Conservation (phyloP, 2,888 invertebrate species). For the Eubasilissa splendida region DNA sequence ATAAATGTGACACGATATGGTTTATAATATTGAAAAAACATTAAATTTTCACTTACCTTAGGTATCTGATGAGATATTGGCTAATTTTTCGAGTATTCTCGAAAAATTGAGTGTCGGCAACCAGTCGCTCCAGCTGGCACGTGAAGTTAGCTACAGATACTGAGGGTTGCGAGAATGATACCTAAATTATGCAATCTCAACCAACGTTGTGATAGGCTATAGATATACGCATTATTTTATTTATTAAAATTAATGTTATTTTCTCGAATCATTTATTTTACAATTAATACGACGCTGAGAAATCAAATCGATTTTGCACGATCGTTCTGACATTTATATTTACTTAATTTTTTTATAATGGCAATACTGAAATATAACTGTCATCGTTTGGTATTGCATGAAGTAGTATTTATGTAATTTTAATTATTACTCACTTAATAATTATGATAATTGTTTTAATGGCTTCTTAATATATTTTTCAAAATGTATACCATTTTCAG, state of each 20-base stretch:
- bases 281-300: background rate
- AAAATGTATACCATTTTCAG: conserved; percentile 46
- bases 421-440: conserved; percentile 24
- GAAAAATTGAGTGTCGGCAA: conserved; percentile 51
- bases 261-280: background rate
- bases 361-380: conserved; percentile 24
- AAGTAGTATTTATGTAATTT: conserved; percentile 48
- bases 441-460: conserved; percentile 32
- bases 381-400: conserved; percentile 19
- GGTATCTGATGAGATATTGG: conserved; percentile 27
- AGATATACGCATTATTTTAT: background rate
- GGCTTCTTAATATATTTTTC: background rate
- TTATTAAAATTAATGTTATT: background rate
- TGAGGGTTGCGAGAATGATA: conserved; percentile 41
- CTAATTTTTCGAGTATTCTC: conserved; percentile 55
- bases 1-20: conserved; percentile 1
- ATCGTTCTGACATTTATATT: conserved; percentile 18
- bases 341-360: background rate
- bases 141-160: conserved; percentile 46
- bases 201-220: background rate
- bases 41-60: conserved; percentile 46
- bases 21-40: conserved; percentile 25
- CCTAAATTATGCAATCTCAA: conserved; percentile 22
- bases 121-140: conserved; percentile 49
- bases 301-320: background rate